These are phyloP conservation scores for Conistra vaccinii DNA, from an alignment of 2,888 invertebrate genomes.

Conservation along the genomic window DNA sequence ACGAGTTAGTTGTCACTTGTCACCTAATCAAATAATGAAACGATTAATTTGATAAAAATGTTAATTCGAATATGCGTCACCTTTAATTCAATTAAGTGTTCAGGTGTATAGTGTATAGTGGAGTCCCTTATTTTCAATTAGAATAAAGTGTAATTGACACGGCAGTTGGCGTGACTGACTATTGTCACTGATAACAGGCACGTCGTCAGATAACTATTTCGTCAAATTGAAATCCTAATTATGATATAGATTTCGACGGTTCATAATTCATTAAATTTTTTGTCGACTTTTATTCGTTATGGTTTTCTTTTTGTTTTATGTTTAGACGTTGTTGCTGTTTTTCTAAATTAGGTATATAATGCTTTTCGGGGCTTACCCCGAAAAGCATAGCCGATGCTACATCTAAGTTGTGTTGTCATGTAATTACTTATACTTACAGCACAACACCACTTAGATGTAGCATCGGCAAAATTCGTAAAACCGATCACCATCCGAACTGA, in stretches of 20 bases:
- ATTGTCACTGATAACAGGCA: slow-evolving; percentile 71
- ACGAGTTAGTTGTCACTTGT: not conserved
- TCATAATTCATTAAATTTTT: not conserved
- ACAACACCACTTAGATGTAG: no score
- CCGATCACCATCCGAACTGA: no score
- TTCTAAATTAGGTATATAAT: not conserved
- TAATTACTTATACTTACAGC: no score
- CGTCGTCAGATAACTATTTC: slow-evolving; percentile 44
- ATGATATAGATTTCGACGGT: slow-evolving; percentile 18
- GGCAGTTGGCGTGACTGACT: slow-evolving; percentile 82
- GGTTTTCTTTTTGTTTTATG: not conserved
- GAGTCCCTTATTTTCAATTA: slow-evolving; percentile 77
- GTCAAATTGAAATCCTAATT: slow-evolving; percentile 50
- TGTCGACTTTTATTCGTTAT: not conserved
- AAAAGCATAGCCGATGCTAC: no score
- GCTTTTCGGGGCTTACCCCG: no score
- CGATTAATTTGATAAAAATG: slow-evolving; percentile 21
- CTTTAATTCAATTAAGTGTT: slow-evolving; percentile 77
- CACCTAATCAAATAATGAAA: not conserved
- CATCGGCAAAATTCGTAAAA: no score
- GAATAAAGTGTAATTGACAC: slow-evolving; percentile 83
- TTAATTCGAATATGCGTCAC: slow-evolving; percentile 33
- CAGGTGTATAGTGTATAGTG: slow-evolving; percentile 70
- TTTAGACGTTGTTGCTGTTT: not conserved
- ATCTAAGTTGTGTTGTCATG: no score